Base-by-base conservation (phyloP, 1,140 invertebrate species). In the Latrodectus geometricus region DNA sequence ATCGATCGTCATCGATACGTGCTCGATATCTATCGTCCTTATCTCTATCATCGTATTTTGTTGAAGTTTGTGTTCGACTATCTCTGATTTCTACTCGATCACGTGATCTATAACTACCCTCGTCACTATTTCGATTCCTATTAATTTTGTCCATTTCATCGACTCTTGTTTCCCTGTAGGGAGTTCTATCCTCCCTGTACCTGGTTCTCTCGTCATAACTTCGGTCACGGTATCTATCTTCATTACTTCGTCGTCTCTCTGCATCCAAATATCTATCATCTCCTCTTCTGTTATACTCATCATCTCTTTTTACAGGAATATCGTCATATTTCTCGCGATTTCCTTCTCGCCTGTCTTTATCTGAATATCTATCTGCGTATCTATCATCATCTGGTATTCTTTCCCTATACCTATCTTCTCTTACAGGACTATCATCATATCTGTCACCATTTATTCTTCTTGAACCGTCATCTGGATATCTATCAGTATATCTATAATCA, bases 21-120 rank as follows among this genome's bases (percentile, higher is more conserved):
- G 35, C 69, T 52, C 65, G 35, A 69, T 69, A 79, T n/a, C 69
- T 23, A 14, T 79, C 77, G 4, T 79, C 77, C 56, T 50, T 49
- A 17, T 68, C 17, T 9, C 5, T 15, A 69, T 77, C 75, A 50
- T 8, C 23, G 8, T 61, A 61, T 61, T 8, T 61, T 11, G 54
- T 4, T 14, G 54, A 61, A 61, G 35, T 35, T 35, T 35, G 35
- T 15, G 52, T 77, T 23, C 21, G 8, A 23, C 56, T 21, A 17
- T 69, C 66, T 49, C 20, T 1, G 2, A 65, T 17, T 21, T 9
- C 68, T 15, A 15, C 68, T n/a, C 20, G n/a, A 56, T 76, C 74
- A 56, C 54, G n/a, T 12, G 15, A 17, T 49, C 20, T 65, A 23
- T 68, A 68, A 11, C 76, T 12, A 5, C 35, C 61, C 4, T 35